Evolutionary conservation across 1,140 invertebrate genomes (phyloP), one percentile per base, ranked within the genome.

Genomic region (Leptopilina clavipes): DNA sequence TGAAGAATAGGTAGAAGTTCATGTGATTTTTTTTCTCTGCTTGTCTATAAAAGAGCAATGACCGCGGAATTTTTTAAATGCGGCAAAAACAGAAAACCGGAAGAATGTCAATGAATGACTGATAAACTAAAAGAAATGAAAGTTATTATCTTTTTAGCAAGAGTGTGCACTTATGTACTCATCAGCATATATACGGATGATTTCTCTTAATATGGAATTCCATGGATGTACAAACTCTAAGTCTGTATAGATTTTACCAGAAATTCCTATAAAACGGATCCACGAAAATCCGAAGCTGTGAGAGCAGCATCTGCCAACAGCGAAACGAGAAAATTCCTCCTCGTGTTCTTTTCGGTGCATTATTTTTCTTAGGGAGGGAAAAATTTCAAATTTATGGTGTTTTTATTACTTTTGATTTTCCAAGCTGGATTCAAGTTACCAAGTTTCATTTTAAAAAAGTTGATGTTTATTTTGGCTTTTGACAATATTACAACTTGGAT

Each of bases 161-260:
- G 59, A 54, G 54, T 54, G 65, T 73, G 74, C 71, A 76, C 82
- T 45, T 45, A 45, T 45, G 44, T 45, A 45, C n/a, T 17, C 37
- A 8, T 40, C 37, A 40, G 2, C 82, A 81, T 81, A 72, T 79
- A 81, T 78, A 75, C 48, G 75, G 52, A 70, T 79, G 83, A 84
- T 86, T 86, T 86, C 86, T 86, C 86, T 80, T 76, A 85, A n/a
- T 84, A 82, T 77, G 76, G 75, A 82, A 86, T 86, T 84, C 81
- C 76, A 65, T 48, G 73, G 78, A 78, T 79, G 75, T 78, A 75
- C 1, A n/a, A 2, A 31, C 73, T 17, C 48, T 17, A 17, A 52
- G 14, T 45, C 44, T 45, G 48, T 17, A 1, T n/a, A 52, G 14
- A 52, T 71, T 17, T 45, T 18, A 31, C 59, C 12, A 65, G 22